These are phyloP conservation scores for Rana temporaria DNA, from an alignment of 2,113 vertebrate species.

Conservation along the genomic window DNA sequence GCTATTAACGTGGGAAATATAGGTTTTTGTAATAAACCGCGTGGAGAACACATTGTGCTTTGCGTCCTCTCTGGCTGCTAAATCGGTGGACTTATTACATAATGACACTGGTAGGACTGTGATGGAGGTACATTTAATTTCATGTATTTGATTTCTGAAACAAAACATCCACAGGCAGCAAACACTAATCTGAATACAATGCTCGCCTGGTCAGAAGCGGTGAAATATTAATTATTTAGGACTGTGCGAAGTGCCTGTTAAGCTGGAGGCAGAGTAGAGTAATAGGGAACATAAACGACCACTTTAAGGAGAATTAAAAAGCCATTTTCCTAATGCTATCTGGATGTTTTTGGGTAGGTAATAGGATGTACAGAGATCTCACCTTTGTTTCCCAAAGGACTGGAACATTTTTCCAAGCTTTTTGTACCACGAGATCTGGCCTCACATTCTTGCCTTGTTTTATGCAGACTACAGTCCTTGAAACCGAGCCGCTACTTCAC, in stretches of 20 bases:
- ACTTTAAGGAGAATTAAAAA: constrained; percentile 48
- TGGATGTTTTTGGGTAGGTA: constrained; percentile 36
- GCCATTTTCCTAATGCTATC: constrained; percentile 42
- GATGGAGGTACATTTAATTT: constrained; percentile 30
- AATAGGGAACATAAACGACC: constrained; percentile 21
- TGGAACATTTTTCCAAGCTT: not conserved
- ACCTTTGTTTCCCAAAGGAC: constrained; percentile 13
- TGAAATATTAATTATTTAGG: constrained; percentile 50
- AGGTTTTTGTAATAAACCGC: constrained; percentile 17
- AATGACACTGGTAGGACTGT: constrained; percentile 4
- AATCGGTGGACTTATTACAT: constrained; percentile 18
- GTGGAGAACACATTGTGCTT: not conserved
- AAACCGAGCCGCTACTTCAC: not conserved
- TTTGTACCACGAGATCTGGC: not conserved
- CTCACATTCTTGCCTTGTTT: not conserved
- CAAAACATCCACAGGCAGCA: constrained; percentile 35
- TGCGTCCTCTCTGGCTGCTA: not conserved
- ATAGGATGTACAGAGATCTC: constrained; percentile 26
- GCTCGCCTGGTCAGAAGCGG: constrained; percentile 31
- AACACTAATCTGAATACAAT: constrained; percentile 17
- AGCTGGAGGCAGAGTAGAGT: constrained; percentile 40
- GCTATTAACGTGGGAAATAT: not conserved
- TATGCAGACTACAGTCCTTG: not conserved
- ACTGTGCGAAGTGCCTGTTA: constrained; percentile 42
- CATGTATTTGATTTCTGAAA: constrained; percentile 32